phyloP scores from a whole-genome alignment of 2,797 vertebrate genomes.

The Hypotaenidia philippensis region DNA sequence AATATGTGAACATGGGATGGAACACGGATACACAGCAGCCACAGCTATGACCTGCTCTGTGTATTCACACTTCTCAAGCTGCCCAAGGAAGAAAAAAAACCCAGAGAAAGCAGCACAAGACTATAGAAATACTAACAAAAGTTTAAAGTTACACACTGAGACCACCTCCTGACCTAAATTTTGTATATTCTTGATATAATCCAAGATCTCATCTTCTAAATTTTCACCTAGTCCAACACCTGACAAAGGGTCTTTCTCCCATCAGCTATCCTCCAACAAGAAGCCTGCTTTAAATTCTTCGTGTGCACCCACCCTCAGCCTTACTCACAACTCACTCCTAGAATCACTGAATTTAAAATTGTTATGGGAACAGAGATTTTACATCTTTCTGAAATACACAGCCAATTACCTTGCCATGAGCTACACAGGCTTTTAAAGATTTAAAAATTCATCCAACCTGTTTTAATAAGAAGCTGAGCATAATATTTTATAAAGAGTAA shows the following conservation, averaged over 20 bases:
- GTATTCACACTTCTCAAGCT: fast-evolving
- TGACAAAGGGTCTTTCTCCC: not conserved
- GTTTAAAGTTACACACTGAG: not conserved
- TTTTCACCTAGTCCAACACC: not conserved
- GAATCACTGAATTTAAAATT: not conserved
- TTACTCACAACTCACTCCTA: not conserved
- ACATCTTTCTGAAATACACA: not conserved
- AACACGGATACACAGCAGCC: not conserved
- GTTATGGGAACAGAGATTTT: not conserved
- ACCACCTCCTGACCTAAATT: not conserved
- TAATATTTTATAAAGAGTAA: not conserved
- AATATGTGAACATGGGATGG: not conserved
- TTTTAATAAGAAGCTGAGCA: not conserved
- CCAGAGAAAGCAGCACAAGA: not conserved
- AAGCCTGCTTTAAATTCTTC: not conserved
- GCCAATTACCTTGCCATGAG: not conserved
- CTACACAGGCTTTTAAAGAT: not conserved
- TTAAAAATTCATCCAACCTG: not conserved
- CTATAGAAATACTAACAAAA: not conserved
- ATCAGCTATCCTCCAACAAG: not conserved
- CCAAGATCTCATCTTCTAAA: not conserved
- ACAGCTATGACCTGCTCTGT: not conserved
- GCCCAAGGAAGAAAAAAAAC: not conserved
- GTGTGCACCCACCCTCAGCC: not conserved
- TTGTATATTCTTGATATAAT: not conserved